Percentiles rank a stretch among this genome's conserved stretches.
phyloP scores from a whole-genome alignment of 2,797 vertebrate genomes.

The Petrocephalus schoutedeni region DNA sequence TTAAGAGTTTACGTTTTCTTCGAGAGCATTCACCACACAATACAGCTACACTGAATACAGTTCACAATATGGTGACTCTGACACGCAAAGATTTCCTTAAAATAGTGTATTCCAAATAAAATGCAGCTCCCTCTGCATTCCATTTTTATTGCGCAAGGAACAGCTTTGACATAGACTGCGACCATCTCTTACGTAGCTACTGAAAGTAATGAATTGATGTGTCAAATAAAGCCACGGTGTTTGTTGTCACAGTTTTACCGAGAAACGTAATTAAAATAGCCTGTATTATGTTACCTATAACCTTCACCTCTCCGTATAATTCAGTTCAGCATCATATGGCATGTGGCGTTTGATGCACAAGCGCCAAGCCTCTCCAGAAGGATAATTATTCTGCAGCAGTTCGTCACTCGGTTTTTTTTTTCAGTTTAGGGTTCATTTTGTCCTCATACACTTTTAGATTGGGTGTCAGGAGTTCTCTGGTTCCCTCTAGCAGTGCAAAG shows the following conservation, averaged over 20 bases:
- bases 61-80: neutral
- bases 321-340: neutral
- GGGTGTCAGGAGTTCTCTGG: neutral
- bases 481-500: neutral
- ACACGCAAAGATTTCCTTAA: neutral
- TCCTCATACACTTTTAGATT: neutral
- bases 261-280: constrained; percentile 12
- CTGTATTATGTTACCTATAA: neutral
- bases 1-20: neutral
- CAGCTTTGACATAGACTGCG: neutral
- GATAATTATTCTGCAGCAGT: neutral
- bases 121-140: neutral
- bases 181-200: neutral
- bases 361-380: neutral
- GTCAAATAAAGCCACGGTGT: neutral
- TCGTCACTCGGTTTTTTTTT: neutral
- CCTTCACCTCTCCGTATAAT: neutral
- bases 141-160: neutral
- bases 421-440: neutral
- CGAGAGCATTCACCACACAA: neutral
- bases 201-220: neutral
- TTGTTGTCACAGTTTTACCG: neutral
- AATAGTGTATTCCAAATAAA: neutral
- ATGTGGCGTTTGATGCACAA: neutral
- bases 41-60: neutral